Base-by-base conservation (phyloP, 2,888 invertebrate species). In the Pristionchus entomophagus region DNA sequence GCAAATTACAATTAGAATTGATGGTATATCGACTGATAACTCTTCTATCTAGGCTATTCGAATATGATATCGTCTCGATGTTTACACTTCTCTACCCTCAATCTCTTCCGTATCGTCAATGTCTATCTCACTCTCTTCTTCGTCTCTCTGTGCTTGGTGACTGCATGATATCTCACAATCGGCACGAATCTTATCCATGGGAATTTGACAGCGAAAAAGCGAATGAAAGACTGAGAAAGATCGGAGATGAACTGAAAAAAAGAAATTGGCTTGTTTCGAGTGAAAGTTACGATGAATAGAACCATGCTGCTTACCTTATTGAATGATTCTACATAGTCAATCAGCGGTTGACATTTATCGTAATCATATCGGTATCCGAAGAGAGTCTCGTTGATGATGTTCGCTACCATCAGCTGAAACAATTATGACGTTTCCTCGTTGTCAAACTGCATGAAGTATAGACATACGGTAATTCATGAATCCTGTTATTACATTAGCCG, bases 381-480 rank as follows among this genome's bases (percentile, higher is more conserved):
- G 73, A 73, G 73, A 38, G 73, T 73, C 45, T 73, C 73, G 73
- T 73, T 73, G 73, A 73, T 73, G 26, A 73, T 45, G 19, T 73
- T 73, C 2, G 73, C 73, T 4, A 73, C 41, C 73, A 73, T 73
- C 22, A 41, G 14, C 78, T 80, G 51, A 51, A 49, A 38, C 22
- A 1, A 22, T 10, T 69, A 1, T 59, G 1, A 29, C 17, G 1
- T 56, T 8, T 56, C 8, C 45, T 45, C 45, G 45, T 6, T 10
- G 6, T 10, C 45, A 45, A 6, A 14, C 14, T 45, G 6, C 45
- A 56, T 3, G 22, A 22, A 65, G 1, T 8, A 65, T 35, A 10
- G 35, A 65, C 0, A 10, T 65, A 17, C 29, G 12, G 5, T 22
- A 51, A 4, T 19, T 51, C n/a, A n/a, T n/a, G n/a, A n/a, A n/a